phyloP scores from a whole-genome alignment of 2,888 invertebrate species.

The Artemia sp. region DNA sequence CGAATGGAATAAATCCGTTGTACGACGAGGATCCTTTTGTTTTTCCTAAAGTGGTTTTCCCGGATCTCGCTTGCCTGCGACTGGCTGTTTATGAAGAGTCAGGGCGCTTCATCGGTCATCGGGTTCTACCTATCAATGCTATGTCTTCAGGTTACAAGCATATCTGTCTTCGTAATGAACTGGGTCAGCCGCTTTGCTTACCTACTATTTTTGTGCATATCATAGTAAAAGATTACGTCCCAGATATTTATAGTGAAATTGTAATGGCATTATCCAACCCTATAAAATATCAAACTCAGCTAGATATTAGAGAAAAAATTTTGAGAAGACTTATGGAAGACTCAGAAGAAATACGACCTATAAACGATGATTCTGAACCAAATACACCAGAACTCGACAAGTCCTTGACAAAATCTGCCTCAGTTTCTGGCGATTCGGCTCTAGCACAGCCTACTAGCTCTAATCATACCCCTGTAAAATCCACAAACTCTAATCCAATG shows the following conservation, averaged over 20 bases:
- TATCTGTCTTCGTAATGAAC: constrained; percentile 71
- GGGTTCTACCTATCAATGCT: constrained; percentile 75
- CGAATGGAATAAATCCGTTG: constrained; percentile 84
- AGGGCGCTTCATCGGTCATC: constrained; percentile 74
- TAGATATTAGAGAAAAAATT: neutral
- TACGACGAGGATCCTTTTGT: constrained; percentile 87
- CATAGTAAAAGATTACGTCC: constrained; percentile 46
- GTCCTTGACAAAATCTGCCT: neutral
- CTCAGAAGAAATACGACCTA: neutral
- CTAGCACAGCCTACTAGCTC: neutral
- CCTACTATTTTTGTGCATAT: constrained; percentile 75
- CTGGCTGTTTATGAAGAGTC: constrained; percentile 86
- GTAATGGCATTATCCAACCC: neutral
- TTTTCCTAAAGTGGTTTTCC: constrained; percentile 64
- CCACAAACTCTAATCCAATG: neutral
- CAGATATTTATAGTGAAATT: constrained; percentile 7
- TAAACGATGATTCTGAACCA: neutral
- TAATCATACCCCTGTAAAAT: neutral
- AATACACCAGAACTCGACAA: neutral
- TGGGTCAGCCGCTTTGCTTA: constrained; percentile 68
- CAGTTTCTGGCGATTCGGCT: neutral
- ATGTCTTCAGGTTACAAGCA: constrained; percentile 86
- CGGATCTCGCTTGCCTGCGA: constrained; percentile 82
- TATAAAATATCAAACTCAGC: constrained; percentile 1
- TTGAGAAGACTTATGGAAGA: neutral